Evolutionary conservation across 2,888 invertebrate species (phyloP), one percentile per base, ranked within the genome.

Genomic region (Pyralis farinalis): DNA sequence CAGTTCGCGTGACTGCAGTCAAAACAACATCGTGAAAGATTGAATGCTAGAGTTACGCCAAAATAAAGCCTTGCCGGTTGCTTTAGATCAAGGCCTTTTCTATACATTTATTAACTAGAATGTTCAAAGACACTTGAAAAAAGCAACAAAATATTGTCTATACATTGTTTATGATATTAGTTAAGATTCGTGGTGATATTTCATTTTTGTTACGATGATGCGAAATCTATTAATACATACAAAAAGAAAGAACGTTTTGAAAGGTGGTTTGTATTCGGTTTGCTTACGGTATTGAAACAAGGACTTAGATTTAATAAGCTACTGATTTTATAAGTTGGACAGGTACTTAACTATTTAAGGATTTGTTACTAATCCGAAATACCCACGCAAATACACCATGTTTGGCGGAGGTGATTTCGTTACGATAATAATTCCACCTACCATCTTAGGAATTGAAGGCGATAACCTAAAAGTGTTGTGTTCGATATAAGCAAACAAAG

Each of bases 361-460:
- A 55, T 53, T 44, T 34, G 29, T 16, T 38, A 29, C 29, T 37
- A 35, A 34, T 45, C 34, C 7, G 6, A 58, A 55, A 51, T 64
- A 53, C 81, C 80, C 76, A 82, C 84, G 66, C 77, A 61, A 51
- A 39, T 45, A 53, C 44, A 44, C 79, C 73, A 62, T 74, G 74
- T 71, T 67, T 63, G 71, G 55, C 61, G 71, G 55, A 65, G 62
- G 68, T 59, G 56, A 65, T 66, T 71, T 63, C 54, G 52, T 51
- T 60, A 58, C 58, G 71, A 55, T 71, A 73, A 74, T 77, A 68
- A 77, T 68, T 58, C 67, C 58, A 68, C 69, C 64, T 67, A 52
- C 81, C 76, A 55, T 71, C 63, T 73, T 63, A 50, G 72, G 74
- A 47, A 44, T 43, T 46, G 55, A 8, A 28, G 33, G 28, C 33